Evolutionary conservation across 2,797 vertebrate species (phyloP).

Genomic region (Phataginus tricuspis): DNA sequence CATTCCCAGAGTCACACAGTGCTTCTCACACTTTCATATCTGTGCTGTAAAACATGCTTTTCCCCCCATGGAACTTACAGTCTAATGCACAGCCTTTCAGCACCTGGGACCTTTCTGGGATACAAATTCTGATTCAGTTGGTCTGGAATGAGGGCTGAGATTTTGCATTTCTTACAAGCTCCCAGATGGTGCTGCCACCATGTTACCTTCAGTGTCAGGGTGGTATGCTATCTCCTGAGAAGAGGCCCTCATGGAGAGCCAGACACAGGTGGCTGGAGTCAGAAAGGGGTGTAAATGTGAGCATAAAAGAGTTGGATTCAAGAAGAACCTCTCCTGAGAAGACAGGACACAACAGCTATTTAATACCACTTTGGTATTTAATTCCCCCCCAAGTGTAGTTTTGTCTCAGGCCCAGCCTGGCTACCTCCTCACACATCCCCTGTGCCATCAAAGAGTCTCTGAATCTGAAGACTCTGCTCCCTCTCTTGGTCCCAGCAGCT

Average conservation of each 20-base stretch:
- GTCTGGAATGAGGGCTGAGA: background rate
- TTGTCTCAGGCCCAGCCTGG: too few relatives aligned
- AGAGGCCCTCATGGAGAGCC: background rate
- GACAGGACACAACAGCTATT: fast-evolving
- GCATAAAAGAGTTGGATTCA: background rate
- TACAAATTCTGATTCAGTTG: background rate
- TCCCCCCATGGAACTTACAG: fast-evolving
- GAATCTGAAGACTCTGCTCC: background rate
- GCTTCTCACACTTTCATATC: background rate
- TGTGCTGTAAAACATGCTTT: fast-evolving
- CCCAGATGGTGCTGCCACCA: fast-evolving
- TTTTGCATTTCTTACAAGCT: background rate
- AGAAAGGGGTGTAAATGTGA: fast-evolving
- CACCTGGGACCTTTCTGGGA: background rate
- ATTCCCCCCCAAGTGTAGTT: too few relatives aligned
- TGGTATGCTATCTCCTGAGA: fast-evolving
- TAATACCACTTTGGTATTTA: fast-evolving
- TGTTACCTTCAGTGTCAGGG: background rate
- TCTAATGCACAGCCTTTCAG: background rate
- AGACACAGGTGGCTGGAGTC: background rate
- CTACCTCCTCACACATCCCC: background rate
- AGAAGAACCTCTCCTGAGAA: background rate
- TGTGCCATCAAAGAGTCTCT: background rate
- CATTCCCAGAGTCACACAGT: fast-evolving
- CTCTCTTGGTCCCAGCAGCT: background rate